Evolutionary conservation across 2,888 invertebrate genomes (phyloP).

Genomic region (Acutogordius australiensis): DNA sequence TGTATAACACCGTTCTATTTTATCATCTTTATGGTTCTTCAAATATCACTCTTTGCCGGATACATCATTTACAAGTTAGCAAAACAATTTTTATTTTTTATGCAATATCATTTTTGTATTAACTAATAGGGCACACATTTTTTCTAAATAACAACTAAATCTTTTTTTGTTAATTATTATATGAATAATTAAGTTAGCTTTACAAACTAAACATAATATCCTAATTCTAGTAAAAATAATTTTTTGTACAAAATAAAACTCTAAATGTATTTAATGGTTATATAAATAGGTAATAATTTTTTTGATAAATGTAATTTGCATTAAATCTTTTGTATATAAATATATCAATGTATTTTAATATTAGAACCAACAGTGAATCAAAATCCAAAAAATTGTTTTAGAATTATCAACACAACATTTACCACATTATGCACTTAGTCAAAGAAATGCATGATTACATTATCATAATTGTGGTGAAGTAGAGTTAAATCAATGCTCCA

Average conservation of each 20-base stretch:
- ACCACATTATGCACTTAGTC: no score
- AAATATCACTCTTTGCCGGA: neutral
- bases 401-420: no score
- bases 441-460: no score
- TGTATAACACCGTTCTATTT: slow-evolving; percentile 1
- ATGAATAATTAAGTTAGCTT: neutral
- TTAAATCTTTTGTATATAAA: neutral
- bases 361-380: neutral
- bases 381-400: slow-evolving; percentile 4
- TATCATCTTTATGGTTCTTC: neutral
- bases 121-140: no score
- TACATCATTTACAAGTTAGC: slow-evolving; percentile 4
- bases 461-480: no score
- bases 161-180: neutral
- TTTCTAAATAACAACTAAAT: no score
- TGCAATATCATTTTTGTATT: neutral
- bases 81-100: neutral
- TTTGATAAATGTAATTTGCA: neutral
- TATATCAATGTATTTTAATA: slow-evolving; percentile 1
- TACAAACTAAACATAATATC: neutral
- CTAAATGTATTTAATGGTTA: no score
- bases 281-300: neutral
- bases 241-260: no score
- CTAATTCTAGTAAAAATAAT: neutral
- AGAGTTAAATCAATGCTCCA: no score